phyloP scores from a whole-genome alignment of 2,888 invertebrate genomes.

The Agrotis segetum region DNA sequence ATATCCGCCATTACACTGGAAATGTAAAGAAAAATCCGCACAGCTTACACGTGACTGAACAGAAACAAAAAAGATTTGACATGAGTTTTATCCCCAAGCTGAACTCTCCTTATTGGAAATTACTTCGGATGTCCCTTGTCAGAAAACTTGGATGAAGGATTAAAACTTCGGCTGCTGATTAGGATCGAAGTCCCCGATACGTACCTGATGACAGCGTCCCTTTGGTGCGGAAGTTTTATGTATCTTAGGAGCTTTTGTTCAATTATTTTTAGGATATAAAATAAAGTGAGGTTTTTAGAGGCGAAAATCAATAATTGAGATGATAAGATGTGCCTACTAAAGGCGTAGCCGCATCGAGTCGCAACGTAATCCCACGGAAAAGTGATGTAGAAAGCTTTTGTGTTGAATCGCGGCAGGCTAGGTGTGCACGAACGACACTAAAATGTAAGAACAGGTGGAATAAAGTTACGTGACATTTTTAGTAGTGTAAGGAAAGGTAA shows the following conservation, averaged over 20 bases:
- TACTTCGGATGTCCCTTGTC: conserved; percentile 61
- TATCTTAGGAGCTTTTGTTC: conserved; percentile 13
- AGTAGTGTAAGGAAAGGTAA: conserved; percentile 29
- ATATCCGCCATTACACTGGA: conserved; percentile 26
- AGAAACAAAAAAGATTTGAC: conserved; percentile 67
- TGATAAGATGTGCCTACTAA: not conserved
- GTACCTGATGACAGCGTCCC: conserved; percentile 46
- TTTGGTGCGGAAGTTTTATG: conserved; percentile 42
- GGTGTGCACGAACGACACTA: not conserved
- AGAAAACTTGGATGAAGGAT: conserved; percentile 65
- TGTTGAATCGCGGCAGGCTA: not conserved
- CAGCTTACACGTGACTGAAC: conserved; percentile 65
- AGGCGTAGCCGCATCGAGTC: not conserved
- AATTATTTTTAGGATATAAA: not conserved
- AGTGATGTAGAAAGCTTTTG: not conserved
- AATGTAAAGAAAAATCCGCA: conserved; percentile 40
- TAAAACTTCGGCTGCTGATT: conserved; percentile 61
- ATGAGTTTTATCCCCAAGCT: conserved; percentile 56
- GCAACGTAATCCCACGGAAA: not conserved
- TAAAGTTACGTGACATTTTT: conserved; percentile 18
- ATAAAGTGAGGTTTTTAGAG: not conserved
- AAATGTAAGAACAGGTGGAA: not conserved
- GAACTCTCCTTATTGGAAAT: conserved; percentile 66
- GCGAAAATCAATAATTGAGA: not conserved
- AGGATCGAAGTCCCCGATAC: conserved; percentile 43